Conservation (phyloP, 2,797 vertebrate genomes). For the Diceros bicornis region DNA sequence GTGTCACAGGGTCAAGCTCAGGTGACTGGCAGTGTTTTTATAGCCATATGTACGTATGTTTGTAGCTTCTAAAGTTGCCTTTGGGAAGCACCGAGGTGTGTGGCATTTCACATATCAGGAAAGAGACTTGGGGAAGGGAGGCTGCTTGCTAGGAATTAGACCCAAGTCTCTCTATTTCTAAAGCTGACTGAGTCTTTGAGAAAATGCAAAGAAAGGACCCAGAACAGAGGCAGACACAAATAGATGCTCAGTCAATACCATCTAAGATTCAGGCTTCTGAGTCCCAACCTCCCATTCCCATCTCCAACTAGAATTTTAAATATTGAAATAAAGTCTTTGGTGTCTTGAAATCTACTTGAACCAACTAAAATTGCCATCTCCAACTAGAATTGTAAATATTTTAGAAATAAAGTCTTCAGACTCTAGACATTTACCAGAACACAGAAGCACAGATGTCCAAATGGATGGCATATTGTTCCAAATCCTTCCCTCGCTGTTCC, state of each 20-base stretch:
- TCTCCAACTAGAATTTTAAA: slow-evolving; percentile 18
- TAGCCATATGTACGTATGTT: not conserved
- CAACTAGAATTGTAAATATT: slow-evolving; percentile 23
- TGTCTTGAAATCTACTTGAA: slow-evolving; percentile 3
- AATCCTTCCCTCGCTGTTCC: not conserved
- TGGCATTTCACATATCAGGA: not conserved
- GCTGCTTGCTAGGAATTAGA: not conserved
- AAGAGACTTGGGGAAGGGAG: not conserved
- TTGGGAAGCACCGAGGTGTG: not conserved
- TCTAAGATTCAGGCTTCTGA: not conserved
- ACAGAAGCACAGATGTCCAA: not conserved
- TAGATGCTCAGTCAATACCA: not conserved
- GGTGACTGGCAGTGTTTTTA: slow-evolving; percentile 18
- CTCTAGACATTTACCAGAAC: slow-evolving; percentile 15
- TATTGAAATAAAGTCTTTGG: not conserved
- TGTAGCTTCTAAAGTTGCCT: not conserved
- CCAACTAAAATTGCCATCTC: not conserved
- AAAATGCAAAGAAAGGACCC: not conserved
- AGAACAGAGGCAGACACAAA: not conserved
- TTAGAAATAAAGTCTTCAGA: slow-evolving; percentile 41
- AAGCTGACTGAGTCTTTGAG: not conserved
- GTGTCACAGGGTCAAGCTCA: not conserved
- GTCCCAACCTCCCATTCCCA: not conserved
- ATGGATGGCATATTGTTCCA: not conserved
- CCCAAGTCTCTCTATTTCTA: not conserved